Evolutionary conservation across 2,888 invertebrate species (phyloP), one percentile per base, ranked within the genome.

Genomic region (Drosophila mulleri): DNA sequence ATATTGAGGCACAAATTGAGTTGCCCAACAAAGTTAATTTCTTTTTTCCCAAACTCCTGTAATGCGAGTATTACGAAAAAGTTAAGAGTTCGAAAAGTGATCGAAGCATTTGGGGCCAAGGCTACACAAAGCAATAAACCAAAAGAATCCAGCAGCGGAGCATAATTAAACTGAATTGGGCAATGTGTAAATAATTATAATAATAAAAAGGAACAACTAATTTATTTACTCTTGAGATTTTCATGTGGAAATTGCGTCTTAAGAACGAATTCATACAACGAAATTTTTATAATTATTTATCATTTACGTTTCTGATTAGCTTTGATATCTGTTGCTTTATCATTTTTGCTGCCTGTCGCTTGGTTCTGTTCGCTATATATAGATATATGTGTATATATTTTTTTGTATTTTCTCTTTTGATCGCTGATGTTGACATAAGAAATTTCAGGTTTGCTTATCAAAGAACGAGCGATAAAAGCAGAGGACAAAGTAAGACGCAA

Each of bases 211-310:
- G 6, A 26, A 29, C 6, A 9, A 16, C 0, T n/a, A 20, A 53
- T 53, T 23, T n/a, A 23, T 53, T 39, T 16, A 37, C 32, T 35
- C 32, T 37, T 23, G 53, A 12, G 39, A 54, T 26, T 12, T 41
- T 41, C 2, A 2, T n/a, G 29, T 2, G 35, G 1, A 20, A 73
- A 88, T 78, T 86, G 83, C 83, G 83, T 78, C 80, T 83, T 72
- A 69, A 44, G 18, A 62, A 82, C 58, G 23, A 62, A 78, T 60
- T 44, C 18, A 48, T 52, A 56, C 68, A 62, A 60, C 64, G 32
- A 83, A 77, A 68, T 83, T 75, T 83, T 71, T 83, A 70, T 72
- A 86, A 72, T 86, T 84, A 88, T 84, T 88, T 88, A 86, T 80
- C 87, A 78, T 86, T 88, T 74, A 85, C 86, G 86, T 77, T 67